Evolutionary conservation across 2,113 vertebrate species (phyloP), one percentile per base, ranked within the genome.

Genomic region (Pseudolaguvia tuberculata): DNA sequence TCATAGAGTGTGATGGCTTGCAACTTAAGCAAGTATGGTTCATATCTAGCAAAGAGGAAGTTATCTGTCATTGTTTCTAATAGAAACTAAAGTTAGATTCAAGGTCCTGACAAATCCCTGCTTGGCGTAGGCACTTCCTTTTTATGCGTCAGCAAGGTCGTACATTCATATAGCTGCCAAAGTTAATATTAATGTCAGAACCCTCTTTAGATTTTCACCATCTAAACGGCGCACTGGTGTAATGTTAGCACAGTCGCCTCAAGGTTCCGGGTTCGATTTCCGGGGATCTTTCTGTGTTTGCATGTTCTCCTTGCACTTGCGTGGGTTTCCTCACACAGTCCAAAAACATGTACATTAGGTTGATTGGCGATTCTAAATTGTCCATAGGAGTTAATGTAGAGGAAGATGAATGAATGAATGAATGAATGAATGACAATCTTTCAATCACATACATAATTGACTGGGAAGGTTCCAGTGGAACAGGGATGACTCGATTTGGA

Each of bases 41-140:
- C 15, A 56, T 35, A 21, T 70, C 7, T 53, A 23, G 29, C 10
- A 2, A 52, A 15, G 18, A 35, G 13, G 13, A 39, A 42, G 11
- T 57, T 29, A 20, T 25, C n/a, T 59, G 55, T 31, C 4, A 23
- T 68, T 47, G 67, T 65, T 80, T 77, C 63, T 75, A 21, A 18
- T 57, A 15, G 27, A 56, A 65, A 39, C 58, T 20, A 6, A 61
- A 42, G 53, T 76, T 72, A 65, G 48, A 62, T 75, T 58, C 67
- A 29, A 77, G 51, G 55, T 52, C 58, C 45, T 35, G 3, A 58
- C 66, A 67, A 75, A 75, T 78, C 79, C 47, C 72, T 14, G 81
- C 68, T 75, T 52, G 55, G 61, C 53, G 52, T 75, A 78, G 80
- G 78, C 50, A 63, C 78, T 78, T 82, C 67, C 75, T 78, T 31